Conservation (phyloP, 2,888 invertebrate species). For the Lithophane ornitopus region DNA sequence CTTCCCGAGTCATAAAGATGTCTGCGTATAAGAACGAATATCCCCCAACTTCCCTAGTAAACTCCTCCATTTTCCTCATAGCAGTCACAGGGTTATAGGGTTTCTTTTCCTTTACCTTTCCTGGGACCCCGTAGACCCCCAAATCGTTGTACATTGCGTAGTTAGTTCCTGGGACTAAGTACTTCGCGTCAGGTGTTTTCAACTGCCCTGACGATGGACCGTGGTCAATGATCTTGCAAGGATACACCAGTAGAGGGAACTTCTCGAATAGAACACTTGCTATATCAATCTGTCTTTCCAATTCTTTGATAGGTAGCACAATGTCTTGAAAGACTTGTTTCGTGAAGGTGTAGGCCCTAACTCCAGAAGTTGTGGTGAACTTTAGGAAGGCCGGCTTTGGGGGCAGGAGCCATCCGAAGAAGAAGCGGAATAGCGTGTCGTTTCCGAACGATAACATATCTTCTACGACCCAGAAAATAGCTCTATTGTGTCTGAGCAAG, state of each 20-base stretch:
- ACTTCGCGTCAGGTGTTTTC: constrained; percentile 88
- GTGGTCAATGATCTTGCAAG: constrained; percentile 92
- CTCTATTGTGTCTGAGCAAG: constrained; percentile 92
- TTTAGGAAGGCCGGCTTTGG: constrained; percentile 94
- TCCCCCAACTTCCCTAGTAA: constrained; percentile 92
- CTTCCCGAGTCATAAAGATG: constrained; percentile 92
- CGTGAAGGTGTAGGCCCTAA: constrained; percentile 92
- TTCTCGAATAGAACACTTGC: constrained; percentile 92
- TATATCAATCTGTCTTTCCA: constrained; percentile 92
- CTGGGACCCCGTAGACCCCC: constrained; percentile 93
- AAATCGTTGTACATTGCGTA: constrained; percentile 94
- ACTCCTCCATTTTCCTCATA: constrained; percentile 93
- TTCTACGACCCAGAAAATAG: constrained; percentile 94
- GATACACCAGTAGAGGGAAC: constrained; percentile 93
- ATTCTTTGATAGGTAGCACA: constrained; percentile 91
- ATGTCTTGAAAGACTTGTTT: constrained; percentile 94
- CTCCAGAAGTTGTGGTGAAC: constrained; percentile 93
- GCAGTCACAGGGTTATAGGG: constrained; percentile 92
- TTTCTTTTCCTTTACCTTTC: constrained; percentile 90
- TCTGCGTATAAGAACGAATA: constrained; percentile 93
- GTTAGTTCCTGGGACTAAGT: constrained; percentile 91
- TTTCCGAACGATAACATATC: constrained; percentile 94
- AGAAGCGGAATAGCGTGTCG: constrained; percentile 90
- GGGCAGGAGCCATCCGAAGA: constrained; percentile 93
- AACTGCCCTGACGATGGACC: constrained; percentile 91